These are phyloP conservation scores for Aphodius sticticus DNA, from an alignment of 2,888 invertebrate genomes.

Conservation along the genomic window DNA sequence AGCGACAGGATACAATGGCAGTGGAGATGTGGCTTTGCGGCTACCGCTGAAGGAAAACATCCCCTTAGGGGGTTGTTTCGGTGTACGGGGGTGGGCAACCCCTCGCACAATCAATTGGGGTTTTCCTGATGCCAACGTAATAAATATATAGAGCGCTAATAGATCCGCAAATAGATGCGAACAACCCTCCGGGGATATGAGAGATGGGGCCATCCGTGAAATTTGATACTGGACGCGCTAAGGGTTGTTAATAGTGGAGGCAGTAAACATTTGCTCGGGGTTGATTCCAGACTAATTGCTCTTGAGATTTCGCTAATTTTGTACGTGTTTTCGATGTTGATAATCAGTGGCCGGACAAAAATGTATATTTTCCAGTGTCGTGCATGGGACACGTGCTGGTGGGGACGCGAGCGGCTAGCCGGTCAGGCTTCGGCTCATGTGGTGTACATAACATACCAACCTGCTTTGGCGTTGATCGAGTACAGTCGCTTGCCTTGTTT, in stretches of 20 bases:
- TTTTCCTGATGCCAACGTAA: slow-evolving; percentile 7
- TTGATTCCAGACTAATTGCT: background rate
- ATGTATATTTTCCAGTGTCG: too few species aligned
- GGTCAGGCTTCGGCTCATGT: too few species aligned
- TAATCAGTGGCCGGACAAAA: too few species aligned
- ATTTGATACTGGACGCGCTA: background rate
- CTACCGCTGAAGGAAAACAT: slow-evolving; percentile 11
- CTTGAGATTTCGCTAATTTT: too few species aligned
- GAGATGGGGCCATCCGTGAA: background rate
- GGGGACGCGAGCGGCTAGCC: too few species aligned
- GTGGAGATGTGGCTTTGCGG: slow-evolving; percentile 10
- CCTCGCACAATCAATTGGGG: slow-evolving; percentile 5
- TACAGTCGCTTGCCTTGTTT: too few species aligned
- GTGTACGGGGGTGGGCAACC: background rate
- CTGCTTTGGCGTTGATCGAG: too few species aligned
- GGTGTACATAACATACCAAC: too few species aligned
- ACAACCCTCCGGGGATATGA: background rate
- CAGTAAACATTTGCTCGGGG: background rate
- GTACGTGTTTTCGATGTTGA: too few species aligned
- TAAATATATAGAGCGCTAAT: slow-evolving; percentile 23
- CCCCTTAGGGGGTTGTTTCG: slow-evolving; percentile 9
- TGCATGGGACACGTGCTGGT: too few species aligned
- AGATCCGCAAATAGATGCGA: slow-evolving; percentile 16
- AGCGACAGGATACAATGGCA: background rate
- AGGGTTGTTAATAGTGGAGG: background rate